A percentile compares a stretch with the other conserved stretches of the same genome.
These are phyloP conservation scores for Catamblyrhynchus diadema DNA, from an alignment of 2,797 vertebrate species.

Conservation along the genomic window DNA sequence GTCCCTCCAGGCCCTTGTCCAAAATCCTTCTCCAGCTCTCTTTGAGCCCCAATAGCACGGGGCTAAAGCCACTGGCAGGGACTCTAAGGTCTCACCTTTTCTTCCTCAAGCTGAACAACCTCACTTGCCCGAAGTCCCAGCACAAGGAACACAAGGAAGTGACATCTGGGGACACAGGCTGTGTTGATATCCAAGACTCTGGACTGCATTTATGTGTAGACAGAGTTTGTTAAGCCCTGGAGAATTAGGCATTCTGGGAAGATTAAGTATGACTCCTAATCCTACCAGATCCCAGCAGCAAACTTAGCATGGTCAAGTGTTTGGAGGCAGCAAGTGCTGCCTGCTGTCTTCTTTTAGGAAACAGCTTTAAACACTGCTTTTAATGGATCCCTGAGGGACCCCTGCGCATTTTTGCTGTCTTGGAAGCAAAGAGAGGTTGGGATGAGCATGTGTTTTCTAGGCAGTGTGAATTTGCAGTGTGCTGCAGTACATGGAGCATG, in stretches of 20 bases:
- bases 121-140: background rate
- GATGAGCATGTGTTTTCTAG: background rate
- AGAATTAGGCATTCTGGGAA: background rate
- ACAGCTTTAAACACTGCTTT: background rate
- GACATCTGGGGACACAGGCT: accelerated
- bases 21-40: background rate
- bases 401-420: background rate
- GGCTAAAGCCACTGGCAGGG: background rate
- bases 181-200: background rate
- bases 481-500: background rate
- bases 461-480: background rate
- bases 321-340: background rate
- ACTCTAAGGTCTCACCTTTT: background rate
- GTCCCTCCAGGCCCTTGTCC: background rate
- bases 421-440: background rate
- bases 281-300: background rate
- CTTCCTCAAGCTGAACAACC: background rate
- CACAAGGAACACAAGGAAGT: background rate
- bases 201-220: background rate
- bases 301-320: background rate
- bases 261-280: constrained; percentile 6
- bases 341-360: background rate
- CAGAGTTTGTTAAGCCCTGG: background rate
- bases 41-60: background rate
- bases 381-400: background rate